These are phyloP conservation scores for Scophthalmus maximus DNA, from an alignment of 2,113 vertebrate species.

Conservation along the genomic window DNA sequence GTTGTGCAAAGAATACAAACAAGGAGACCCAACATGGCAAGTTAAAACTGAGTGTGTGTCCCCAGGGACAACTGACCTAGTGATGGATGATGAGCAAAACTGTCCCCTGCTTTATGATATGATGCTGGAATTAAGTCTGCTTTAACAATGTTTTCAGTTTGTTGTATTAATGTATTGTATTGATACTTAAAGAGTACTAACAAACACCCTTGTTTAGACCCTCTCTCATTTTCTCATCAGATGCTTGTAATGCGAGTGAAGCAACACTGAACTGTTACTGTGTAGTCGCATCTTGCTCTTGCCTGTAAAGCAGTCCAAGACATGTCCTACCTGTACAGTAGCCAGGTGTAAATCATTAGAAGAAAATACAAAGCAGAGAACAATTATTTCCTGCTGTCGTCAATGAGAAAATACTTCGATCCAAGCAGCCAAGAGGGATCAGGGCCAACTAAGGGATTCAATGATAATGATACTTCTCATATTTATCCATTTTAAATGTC, in stretches of 20 bases:
- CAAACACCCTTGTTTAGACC: not conserved
- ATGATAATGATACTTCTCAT: not conserved
- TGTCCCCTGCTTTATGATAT: not conserved
- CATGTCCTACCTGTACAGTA: slow-evolving; percentile 74
- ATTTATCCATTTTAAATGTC: too few species aligned
- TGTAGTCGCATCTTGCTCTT: not conserved
- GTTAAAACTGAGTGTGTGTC: slow-evolving; percentile 34
- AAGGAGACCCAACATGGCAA: slow-evolving; percentile 53
- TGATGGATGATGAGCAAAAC: not conserved
- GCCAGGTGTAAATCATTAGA: slow-evolving; percentile 67
- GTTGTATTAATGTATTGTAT: not conserved
- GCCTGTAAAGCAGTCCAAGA: slow-evolving; percentile 2
- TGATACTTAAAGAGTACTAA: not conserved
- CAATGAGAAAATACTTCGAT: not conserved
- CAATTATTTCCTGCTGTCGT: slow-evolving; percentile 45
- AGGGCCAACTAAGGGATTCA: not conserved
- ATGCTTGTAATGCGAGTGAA: not conserved
- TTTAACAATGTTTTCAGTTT: not conserved
- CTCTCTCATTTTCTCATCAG: too few species aligned
- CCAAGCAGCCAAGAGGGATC: not conserved
- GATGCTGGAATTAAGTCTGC: not conserved
- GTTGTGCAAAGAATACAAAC: slow-evolving; percentile 84
- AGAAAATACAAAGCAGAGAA: slow-evolving; percentile 76
- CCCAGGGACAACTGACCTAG: slow-evolving; percentile 18
- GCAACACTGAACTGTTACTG: too few species aligned